These are phyloP conservation scores for Colinus virginianus DNA, from an alignment of 2,113 vertebrate species.

Conservation along the genomic window DNA sequence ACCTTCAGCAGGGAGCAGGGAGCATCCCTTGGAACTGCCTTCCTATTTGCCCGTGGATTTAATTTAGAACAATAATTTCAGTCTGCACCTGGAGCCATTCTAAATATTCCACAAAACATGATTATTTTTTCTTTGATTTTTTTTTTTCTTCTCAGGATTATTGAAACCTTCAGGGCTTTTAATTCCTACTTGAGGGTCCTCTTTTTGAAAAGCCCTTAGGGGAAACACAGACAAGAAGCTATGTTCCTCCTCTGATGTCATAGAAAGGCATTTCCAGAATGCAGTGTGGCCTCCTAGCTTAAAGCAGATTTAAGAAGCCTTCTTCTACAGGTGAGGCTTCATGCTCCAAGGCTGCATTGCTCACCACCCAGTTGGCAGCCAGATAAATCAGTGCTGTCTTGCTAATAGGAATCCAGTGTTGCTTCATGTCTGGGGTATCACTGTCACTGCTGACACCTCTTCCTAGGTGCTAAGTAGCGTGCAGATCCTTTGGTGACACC, in stretches of 20 bases:
- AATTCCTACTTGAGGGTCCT: not conserved
- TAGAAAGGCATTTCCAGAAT: not conserved
- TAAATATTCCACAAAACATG: not conserved
- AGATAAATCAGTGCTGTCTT: not conserved
- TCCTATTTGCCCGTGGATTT: not conserved
- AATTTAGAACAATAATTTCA: not conserved
- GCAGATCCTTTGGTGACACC: not conserved
- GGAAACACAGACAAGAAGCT: not conserved
- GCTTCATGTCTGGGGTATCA: not conserved
- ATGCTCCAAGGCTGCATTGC: not conserved
- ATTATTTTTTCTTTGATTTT: not conserved
- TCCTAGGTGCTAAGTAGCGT: not conserved
- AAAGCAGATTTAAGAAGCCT: not conserved
- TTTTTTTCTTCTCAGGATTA: not conserved
- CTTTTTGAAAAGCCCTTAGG: not conserved
- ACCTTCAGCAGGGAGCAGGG: not conserved
- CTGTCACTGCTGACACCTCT: not conserved
- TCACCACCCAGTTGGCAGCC: not conserved
- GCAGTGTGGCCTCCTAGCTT: not conserved
- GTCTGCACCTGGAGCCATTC: not conserved
- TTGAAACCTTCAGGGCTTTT: not conserved
- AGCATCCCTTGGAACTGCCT: not conserved
- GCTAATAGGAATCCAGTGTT: not conserved
- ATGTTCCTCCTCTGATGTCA: not conserved
- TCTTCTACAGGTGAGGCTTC: not conserved